Percentiles rank a stretch among this genome's conserved stretches.
These are phyloP conservation scores for Calameuta pallipes DNA, from an alignment of 2,888 invertebrate genomes.

Conservation along the genomic window DNA sequence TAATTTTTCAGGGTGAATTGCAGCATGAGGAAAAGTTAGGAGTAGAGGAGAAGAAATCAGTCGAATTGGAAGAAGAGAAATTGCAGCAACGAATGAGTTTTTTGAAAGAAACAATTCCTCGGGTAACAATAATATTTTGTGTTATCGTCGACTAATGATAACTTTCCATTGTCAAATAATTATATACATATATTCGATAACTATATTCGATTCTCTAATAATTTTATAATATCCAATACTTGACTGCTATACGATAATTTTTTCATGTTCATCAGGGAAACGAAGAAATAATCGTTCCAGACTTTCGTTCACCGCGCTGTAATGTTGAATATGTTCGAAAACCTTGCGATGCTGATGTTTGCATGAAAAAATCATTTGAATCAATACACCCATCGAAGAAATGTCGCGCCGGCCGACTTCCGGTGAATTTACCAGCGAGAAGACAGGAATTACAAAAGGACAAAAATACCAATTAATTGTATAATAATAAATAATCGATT, in stretches of 20 bases:
- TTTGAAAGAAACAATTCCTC: not conserved
- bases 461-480: not conserved
- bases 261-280: not conserved
- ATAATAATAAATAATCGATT: too few relatives aligned
- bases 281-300: not conserved
- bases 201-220: not conserved
- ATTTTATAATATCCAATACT: not conserved
- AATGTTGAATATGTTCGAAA: slow-evolving; percentile 24
- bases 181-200: not conserved
- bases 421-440: slow-evolving; percentile 1
- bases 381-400: not conserved
- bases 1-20: too few relatives aligned
- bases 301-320: slow-evolving; percentile 16
- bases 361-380: slow-evolving; percentile 9
- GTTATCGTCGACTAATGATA: not conserved
- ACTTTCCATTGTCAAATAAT: not conserved
- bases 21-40: not conserved
- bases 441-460: not conserved
- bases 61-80: slow-evolving; percentile 24
- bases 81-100: slow-evolving; percentile 33
- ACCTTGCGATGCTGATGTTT: slow-evolving; percentile 21
- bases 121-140: not conserved
- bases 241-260: not conserved
- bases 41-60: not conserved
- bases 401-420: slow-evolving; percentile 9